A percentile compares a stretch with the other conserved stretches of the same genome.
These are phyloP conservation scores for Felis chaus DNA, from an alignment of 2,113 vertebrate species.

Conservation along the genomic window DNA sequence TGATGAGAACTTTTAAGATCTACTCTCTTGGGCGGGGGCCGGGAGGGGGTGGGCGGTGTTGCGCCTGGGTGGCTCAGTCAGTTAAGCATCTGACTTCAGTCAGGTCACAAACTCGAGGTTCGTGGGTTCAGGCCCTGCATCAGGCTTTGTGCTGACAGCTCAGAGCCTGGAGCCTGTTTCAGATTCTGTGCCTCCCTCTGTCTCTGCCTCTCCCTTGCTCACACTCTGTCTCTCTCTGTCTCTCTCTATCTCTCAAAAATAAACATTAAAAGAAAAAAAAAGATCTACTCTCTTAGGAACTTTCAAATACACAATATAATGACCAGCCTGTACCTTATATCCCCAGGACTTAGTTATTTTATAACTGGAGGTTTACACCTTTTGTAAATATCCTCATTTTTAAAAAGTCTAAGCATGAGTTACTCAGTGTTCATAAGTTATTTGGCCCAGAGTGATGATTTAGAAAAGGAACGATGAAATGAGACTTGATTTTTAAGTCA, in stretches of 20 bases:
- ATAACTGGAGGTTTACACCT: background rate
- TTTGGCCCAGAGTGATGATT: background rate
- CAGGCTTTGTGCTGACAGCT: no score
- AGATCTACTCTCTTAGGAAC: background rate
- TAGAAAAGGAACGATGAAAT: background rate
- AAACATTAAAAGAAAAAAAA: background rate
- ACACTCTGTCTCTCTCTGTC: no score
- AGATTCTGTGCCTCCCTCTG: no score
- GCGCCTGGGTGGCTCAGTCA: no score
- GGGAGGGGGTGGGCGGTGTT: no score
- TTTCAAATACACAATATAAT: background rate
- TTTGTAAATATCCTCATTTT: background rate
- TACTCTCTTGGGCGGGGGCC: background rate
- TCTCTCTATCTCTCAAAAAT: no score
- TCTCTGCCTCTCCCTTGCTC: no score
- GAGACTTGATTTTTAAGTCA: conserved; percentile 30
- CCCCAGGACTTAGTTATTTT: background rate
- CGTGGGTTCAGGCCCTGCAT: no score
- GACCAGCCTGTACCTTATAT: background rate
- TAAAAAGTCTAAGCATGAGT: background rate
- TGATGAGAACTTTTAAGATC: background rate
- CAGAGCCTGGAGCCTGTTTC: no score
- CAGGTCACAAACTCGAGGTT: no score
- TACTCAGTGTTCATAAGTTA: background rate
- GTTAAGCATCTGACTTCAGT: no score